phyloP scores from a whole-genome alignment of 1,140 invertebrate species.

The Bombus turneri region DNA sequence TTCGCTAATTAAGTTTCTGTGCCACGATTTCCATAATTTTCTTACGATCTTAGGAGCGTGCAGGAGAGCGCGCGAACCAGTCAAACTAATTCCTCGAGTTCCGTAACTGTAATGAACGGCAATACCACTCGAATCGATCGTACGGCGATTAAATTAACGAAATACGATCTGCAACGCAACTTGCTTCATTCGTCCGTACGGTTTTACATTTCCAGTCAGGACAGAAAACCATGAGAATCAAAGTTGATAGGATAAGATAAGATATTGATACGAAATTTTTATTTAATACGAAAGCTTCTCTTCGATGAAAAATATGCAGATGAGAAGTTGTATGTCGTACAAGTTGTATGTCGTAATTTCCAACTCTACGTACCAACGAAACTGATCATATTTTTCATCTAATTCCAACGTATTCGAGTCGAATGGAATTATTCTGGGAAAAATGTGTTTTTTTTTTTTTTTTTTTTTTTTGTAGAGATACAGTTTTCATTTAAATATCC shows the following conservation, averaged over 20 bases:
- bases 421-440: not conserved
- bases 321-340: too few relatives aligned
- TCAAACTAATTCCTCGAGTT: slow-evolving; percentile 19
- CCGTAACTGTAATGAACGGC: slow-evolving; percentile 24
- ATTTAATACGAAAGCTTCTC: too few relatives aligned
- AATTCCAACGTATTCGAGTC: not conserved
- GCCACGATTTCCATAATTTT: slow-evolving; percentile 26
- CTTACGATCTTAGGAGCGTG: not conserved
- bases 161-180: not conserved
- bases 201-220: too few relatives aligned
- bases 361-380: not conserved
- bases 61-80: not conserved
- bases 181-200: not conserved
- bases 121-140: slow-evolving; percentile 24
- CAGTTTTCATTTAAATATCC: not conserved
- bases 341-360: too few relatives aligned
- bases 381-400: not conserved
- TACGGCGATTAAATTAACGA: not conserved
- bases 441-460: not conserved
- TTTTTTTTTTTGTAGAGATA: not conserved
- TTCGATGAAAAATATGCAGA: too few relatives aligned
- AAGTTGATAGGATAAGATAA: too few relatives aligned
- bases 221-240: too few relatives aligned
- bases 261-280: not conserved
- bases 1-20: slow-evolving; percentile 17